Evolutionary conservation across 2,888 invertebrate genomes (phyloP).

Genomic region (Nysson spinosus): DNA sequence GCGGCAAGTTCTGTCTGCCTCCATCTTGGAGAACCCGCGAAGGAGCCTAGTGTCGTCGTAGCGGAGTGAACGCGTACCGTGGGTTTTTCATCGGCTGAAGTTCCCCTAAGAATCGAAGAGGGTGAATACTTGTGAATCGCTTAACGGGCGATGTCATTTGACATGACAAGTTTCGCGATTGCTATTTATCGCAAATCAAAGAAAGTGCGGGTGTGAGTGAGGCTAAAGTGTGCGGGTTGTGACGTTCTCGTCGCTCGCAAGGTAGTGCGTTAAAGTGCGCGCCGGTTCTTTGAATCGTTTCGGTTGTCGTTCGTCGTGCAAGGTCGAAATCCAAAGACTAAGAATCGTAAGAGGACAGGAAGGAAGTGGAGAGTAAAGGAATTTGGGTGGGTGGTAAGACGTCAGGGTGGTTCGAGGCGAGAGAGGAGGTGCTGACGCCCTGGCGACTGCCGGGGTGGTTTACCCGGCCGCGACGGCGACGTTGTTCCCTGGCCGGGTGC

Average conservation of each 20-base stretch:
- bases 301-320: not conserved
- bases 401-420: conserved; percentile 80
- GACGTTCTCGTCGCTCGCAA: not conserved
- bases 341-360: not conserved
- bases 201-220: conserved; percentile 52
- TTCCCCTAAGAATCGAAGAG: no score
- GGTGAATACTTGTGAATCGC: no score
- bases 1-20: no score
- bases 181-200: no score
- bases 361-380: not conserved
- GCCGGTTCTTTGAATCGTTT: not conserved
- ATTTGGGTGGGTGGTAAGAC: conserved; percentile 42
- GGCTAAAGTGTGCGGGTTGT: conserved; percentile 9
- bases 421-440: conserved; percentile 78
- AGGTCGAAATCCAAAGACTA: not conserved
- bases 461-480: conserved; percentile 78
- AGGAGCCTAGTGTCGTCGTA: no score
- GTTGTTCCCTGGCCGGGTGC: conserved; percentile 79
- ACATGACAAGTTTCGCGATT: not conserved
- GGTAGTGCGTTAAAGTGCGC: not conserved
- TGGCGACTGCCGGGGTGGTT: conserved; percentile 77
- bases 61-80: no score
- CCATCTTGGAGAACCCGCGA: no score
- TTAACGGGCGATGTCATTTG: not conserved
- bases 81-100: no score